Conservation (phyloP, 2,113 vertebrate genomes). For the Jaculus jaculus region DNA sequence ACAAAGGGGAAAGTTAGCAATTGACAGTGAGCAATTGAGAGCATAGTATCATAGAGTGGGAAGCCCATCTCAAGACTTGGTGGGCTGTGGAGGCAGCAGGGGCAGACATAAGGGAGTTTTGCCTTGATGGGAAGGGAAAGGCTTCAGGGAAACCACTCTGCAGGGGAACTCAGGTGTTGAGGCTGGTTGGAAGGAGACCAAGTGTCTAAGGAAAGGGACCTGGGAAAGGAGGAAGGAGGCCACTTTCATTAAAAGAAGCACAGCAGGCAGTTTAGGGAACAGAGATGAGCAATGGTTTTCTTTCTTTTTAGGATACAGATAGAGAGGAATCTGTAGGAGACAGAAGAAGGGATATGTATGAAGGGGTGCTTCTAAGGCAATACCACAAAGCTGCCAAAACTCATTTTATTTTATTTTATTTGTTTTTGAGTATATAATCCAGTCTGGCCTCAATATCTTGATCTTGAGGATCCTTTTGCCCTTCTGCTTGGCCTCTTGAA, state of each 20-base stretch:
- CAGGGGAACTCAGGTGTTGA: background rate
- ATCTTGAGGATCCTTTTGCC: background rate
- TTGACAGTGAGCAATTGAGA: background rate
- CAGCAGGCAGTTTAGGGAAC: background rate
- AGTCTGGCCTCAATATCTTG: background rate
- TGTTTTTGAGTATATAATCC: background rate
- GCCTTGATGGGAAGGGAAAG: background rate
- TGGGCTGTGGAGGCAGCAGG: background rate
- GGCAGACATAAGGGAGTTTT: background rate
- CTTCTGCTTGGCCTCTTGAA: background rate
- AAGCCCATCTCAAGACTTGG: background rate
- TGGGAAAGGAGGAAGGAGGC: background rate
- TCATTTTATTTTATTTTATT: background rate
- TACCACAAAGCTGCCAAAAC: background rate
- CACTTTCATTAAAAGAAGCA: background rate
- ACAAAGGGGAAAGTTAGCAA: background rate
- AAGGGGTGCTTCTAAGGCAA: background rate
- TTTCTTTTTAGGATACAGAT: background rate
- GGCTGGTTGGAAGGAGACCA: background rate
- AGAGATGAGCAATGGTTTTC: background rate
- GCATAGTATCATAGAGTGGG: background rate
- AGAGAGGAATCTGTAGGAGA: background rate
- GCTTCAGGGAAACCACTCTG: background rate
- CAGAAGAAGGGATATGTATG: background rate
- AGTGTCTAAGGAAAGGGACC: background rate